Conservation (phyloP, 2,113 vertebrate genomes). For the Podiceps cristatus region DNA sequence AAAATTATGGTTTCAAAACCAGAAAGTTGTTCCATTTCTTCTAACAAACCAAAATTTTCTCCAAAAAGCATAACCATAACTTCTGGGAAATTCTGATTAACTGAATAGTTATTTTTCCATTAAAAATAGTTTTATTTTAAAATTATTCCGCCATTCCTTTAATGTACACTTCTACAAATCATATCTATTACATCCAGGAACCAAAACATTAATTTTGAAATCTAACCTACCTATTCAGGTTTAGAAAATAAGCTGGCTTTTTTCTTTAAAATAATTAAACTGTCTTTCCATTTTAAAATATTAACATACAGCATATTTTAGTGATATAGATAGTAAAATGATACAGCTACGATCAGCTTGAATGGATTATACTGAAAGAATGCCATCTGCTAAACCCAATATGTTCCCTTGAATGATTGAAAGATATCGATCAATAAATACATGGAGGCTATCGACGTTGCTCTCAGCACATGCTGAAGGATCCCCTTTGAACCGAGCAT, state of each 20-base stretch:
- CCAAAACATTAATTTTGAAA: conserved; percentile 4
- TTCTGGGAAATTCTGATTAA: not conserved
- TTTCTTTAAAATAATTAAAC: not conserved
- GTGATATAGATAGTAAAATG: not conserved
- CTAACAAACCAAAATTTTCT: not conserved
- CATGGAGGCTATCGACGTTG: not conserved
- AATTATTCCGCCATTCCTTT: not conserved
- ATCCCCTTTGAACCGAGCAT: not conserved
- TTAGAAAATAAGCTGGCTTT: not conserved
- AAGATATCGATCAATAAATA: not conserved
- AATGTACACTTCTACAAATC: not conserved
- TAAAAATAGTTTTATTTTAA: not conserved
- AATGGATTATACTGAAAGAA: not conserved
- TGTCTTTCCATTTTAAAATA: not conserved
- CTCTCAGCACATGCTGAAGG: not conserved
- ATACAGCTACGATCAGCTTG: not conserved
- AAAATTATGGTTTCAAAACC: not conserved
- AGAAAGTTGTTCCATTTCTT: not conserved
- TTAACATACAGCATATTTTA: not conserved
- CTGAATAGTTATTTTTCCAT: not conserved
- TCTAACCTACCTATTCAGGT: not conserved
- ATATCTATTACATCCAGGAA: not conserved
- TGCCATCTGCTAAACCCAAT: not conserved
- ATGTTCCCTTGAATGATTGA: not conserved
- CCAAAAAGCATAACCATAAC: not conserved